These are phyloP conservation scores for Polypedilum vanderplanki DNA, from an alignment of 1,140 invertebrate species.

Conservation along the genomic window DNA sequence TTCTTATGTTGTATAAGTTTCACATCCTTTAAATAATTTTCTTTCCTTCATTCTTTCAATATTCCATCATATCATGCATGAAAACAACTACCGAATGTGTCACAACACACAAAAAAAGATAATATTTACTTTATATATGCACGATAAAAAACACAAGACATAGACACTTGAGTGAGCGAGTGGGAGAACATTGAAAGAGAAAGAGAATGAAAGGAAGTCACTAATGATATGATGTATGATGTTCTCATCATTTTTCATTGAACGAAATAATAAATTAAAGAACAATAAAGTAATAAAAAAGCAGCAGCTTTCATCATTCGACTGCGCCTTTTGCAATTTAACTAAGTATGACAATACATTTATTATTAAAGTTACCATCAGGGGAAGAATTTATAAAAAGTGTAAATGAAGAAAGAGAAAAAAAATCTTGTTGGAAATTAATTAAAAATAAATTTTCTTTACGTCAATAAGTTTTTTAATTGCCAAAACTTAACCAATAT, in stretches of 20 bases:
- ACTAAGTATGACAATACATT: too few relatives aligned
- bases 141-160: not conserved
- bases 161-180: not conserved
- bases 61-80: too few relatives aligned
- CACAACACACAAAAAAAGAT: not conserved
- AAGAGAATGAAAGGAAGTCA: constrained; percentile 22
- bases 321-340: constrained; percentile 30
- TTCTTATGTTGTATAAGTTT: too few relatives aligned
- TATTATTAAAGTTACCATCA: too few relatives aligned
- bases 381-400: too few relatives aligned
- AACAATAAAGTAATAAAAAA: constrained; percentile 29
- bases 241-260: constrained; percentile 28
- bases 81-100: too few relatives aligned
- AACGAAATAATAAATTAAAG: constrained; percentile 30
- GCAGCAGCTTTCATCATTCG: not conserved
- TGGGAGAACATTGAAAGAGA: not conserved
- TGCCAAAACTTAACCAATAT: too few relatives aligned
- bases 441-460: not conserved
- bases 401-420: too few relatives aligned
- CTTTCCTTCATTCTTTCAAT: too few relatives aligned
- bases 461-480: not conserved
- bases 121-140: not conserved
- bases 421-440: not conserved
- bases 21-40: too few relatives aligned
- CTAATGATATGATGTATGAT: constrained; percentile 26